These are phyloP conservation scores for Neria commutata DNA, from an alignment of 2,888 invertebrate species.

Conservation along the genomic window DNA sequence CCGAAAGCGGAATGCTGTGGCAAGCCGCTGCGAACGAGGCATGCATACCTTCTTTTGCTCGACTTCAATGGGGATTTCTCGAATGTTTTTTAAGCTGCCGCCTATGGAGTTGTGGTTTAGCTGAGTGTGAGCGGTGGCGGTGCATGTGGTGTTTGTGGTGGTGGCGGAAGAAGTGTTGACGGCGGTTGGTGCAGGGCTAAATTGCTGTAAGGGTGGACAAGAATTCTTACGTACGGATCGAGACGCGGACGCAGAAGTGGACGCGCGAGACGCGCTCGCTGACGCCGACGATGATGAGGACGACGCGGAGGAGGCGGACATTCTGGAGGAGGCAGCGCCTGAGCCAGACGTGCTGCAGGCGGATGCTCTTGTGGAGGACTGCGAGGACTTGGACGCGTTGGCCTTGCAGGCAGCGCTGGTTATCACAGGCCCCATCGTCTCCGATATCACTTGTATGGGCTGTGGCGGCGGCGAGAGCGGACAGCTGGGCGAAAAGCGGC, in stretches of 20 bases:
- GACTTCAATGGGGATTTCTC: constrained; percentile 62
- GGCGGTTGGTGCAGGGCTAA: constrained; percentile 36
- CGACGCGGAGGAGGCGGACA: constrained; percentile 13
- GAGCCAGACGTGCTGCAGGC: no score
- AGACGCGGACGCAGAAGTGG: constrained; percentile 42
- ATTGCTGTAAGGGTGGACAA: constrained; percentile 48
- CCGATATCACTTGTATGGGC: constrained; percentile 47
- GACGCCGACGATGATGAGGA: constrained; percentile 27
- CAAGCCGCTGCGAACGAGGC: no score
- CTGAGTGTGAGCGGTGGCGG: constrained; percentile 24
- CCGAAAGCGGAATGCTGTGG: no score
- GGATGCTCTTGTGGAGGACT: constrained; percentile 23
- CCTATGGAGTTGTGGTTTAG: constrained; percentile 23
- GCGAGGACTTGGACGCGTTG: constrained; percentile 10
- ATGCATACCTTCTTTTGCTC: constrained; percentile 56
- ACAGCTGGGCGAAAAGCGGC: constrained; percentile 39
- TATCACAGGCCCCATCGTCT: constrained; percentile 27
- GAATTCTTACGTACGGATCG: constrained; percentile 57
- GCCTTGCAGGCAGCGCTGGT: constrained; percentile 1
- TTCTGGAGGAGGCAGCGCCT: not conserved
- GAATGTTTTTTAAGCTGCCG: constrained; percentile 42
- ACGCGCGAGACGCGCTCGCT: constrained; percentile 38
- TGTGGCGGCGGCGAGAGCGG: constrained; percentile 55
- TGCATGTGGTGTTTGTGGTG: constrained; percentile 16
- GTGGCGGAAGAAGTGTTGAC: constrained; percentile 31